Evolutionary conservation across 2,113 vertebrate species (phyloP).

Genomic region (Rhabdornis inornatus): DNA sequence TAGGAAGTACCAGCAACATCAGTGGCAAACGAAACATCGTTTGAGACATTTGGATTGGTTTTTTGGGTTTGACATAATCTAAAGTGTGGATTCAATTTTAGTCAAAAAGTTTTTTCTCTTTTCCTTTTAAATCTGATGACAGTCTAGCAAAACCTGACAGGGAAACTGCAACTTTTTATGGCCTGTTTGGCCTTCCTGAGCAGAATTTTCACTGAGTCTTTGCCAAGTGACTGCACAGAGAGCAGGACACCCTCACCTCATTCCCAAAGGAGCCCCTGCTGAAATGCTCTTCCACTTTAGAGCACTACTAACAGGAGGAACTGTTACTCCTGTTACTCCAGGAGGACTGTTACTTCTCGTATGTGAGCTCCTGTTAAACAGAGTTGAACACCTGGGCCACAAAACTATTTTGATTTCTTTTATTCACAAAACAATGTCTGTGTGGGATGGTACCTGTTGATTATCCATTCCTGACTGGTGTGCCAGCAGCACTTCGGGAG

Average conservation of each 20-base stretch:
- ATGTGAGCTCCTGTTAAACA: background rate
- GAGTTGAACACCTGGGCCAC: background rate
- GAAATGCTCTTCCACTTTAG: background rate
- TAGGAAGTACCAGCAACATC: background rate
- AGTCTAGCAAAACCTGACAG: background rate
- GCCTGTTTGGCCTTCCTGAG: background rate
- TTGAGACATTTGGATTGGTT: background rate
- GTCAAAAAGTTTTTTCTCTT: background rate
- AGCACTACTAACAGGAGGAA: background rate
- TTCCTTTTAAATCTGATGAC: background rate
- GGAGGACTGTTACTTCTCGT: background rate
- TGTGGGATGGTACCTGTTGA: background rate
- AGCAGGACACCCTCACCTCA: fast-evolving
- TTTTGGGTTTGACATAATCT: background rate
- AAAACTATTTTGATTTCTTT: background rate
- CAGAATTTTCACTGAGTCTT: background rate
- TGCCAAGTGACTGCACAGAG: background rate
- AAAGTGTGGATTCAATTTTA: background rate
- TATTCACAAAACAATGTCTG: background rate
- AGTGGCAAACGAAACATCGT: background rate
- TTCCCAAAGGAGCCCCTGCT: background rate
- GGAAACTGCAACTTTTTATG: background rate
- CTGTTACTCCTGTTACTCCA: too few species aligned
- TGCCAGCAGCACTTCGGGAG: background rate
- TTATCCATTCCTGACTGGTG: background rate